Percentiles rank a stretch among this genome's conserved stretches.
These are phyloP conservation scores for Drosophila guanche DNA, from an alignment of 1,140 invertebrate species.

Conservation along the genomic window DNA sequence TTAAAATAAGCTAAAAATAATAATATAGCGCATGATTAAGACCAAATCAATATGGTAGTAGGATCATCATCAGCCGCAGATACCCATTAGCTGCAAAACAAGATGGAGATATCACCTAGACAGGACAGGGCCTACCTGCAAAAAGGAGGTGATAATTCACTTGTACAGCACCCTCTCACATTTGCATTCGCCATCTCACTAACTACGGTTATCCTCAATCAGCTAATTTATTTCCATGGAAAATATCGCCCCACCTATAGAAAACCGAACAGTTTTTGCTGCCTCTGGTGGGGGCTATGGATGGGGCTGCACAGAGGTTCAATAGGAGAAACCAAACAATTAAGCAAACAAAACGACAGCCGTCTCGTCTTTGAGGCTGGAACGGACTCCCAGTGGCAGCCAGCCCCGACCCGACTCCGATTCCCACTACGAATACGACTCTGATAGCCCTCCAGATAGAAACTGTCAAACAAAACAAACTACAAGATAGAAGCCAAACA, in stretches of 20 bases:
- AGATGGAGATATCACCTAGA: slow-evolving; percentile 32
- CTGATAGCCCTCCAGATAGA: slow-evolving; percentile 57
- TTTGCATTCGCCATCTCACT: slow-evolving; percentile 35
- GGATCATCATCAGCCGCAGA: slow-evolving; percentile 6
- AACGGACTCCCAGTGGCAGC: not conserved
- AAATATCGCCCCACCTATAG: slow-evolving; percentile 41
- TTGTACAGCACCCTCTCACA: slow-evolving; percentile 37
- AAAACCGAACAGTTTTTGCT: slow-evolving; percentile 36
- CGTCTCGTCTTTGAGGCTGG: slow-evolving; percentile 32
- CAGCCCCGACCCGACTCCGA: slow-evolving; percentile 14
- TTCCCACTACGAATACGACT: slow-evolving; percentile 15
- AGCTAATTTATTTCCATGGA: slow-evolving; percentile 57
- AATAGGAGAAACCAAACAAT: slow-evolving; percentile 59
- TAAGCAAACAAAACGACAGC: slow-evolving; percentile 69
- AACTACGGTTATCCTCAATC: slow-evolving; percentile 52
- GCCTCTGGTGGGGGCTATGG: not conserved
- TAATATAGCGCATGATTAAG: slow-evolving; percentile 36
- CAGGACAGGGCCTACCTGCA: slow-evolving; percentile 12
- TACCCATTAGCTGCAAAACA: slow-evolving; percentile 35
- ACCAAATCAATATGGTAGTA: slow-evolving; percentile 26
- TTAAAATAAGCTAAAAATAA: slow-evolving; percentile 38
- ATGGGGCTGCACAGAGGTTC: slow-evolving; percentile 23
- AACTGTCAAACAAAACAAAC: slow-evolving; percentile 79
- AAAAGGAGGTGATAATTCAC: slow-evolving; percentile 46
- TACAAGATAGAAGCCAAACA: slow-evolving; percentile 65